Base-by-base conservation (phyloP, 2,888 invertebrate species). In the Diloba caeruleocephala region DNA sequence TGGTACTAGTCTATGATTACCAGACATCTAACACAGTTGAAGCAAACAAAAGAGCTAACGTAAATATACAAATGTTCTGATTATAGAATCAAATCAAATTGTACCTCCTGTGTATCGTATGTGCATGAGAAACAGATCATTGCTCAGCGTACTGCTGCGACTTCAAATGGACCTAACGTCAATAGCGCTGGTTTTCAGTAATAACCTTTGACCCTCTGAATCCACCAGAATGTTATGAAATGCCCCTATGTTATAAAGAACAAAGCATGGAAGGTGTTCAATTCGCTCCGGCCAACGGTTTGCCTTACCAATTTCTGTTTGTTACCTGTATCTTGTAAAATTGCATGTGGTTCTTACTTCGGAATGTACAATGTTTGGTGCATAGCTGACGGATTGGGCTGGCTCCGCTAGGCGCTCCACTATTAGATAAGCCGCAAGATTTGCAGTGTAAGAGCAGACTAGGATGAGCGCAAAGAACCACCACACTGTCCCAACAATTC, bases 401-500 rank as follows among this genome's bases (percentile, higher is more conserved):
- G 99, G 98, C 9, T 98, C 97, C 4, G 98, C 96, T 96, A 99
- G 99, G 70, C 99, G 95, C 88, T 99, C 99, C 51, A 99, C 97
- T 9, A 99, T 99, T 51, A 99, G 95, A 88, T 99, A 99, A 2
- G 99, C 99, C 1, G 99, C 98, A 76, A 99, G 94, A 90, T 99
- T 99, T 55, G 99, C 99, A 34, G 99, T 99, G 88, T 99, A 99
- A 14, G 99, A 99, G 45, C 99, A 99, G 64, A 99, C 98, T 50
- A 99, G 95, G 80, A 99, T 99, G 60, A 99, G 94, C 0, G 99
- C 99, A 92, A 99, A 99, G 90, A 99, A 99, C 99, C 99, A 99
- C 99, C 99, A 99, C 1, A 99, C 99, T 29, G 98, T 98, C 32
- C 99, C 99, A 1, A 99, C 99, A 76, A 99, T 99, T 55, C 99